These are phyloP conservation scores for Temnothorax unifasciatus DNA, from an alignment of 2,888 invertebrate genomes.

Conservation along the genomic window DNA sequence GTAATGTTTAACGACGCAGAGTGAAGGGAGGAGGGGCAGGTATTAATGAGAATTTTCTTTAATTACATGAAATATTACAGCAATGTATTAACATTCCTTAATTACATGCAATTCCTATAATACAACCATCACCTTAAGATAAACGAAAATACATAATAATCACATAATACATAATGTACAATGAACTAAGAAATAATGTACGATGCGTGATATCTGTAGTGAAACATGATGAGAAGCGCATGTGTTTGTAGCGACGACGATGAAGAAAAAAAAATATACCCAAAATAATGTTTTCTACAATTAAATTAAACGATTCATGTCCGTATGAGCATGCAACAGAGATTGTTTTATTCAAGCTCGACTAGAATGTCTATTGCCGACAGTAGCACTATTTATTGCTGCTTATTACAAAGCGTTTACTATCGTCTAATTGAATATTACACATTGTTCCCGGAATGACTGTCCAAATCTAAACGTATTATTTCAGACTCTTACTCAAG, in stretches of 20 bases:
- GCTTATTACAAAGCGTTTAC: slow-evolving; percentile 37
- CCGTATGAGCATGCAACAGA: slow-evolving; percentile 36
- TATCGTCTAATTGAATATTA: slow-evolving; percentile 3
- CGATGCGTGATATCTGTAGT: slow-evolving; percentile 40
- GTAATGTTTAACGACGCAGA: slow-evolving; percentile 41
- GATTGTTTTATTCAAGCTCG: slow-evolving; percentile 33
- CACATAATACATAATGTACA: slow-evolving; percentile 57
- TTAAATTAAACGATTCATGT: slow-evolving; percentile 19
- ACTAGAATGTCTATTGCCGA: slow-evolving; percentile 19
- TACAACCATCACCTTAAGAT: slow-evolving; percentile 83
- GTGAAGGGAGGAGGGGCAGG: slow-evolving; percentile 61
- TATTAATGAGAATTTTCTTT: slow-evolving; percentile 80
- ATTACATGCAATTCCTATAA: slow-evolving; percentile 82
- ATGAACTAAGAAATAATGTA: slow-evolving; percentile 38
- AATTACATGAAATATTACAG: slow-evolving; percentile 82
- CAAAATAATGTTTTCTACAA: slow-evolving; percentile 26
- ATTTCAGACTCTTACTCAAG: neutral
- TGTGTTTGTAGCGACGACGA: slow-evolving; percentile 44
- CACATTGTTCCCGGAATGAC: neutral
- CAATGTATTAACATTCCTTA: slow-evolving; percentile 84
- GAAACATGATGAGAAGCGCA: slow-evolving; percentile 62
- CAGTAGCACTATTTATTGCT: slow-evolving; percentile 13
- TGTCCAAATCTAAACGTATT: neutral
- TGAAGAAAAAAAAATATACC: slow-evolving; percentile 26
- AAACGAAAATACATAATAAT: slow-evolving; percentile 70